Conservation (phyloP, 2,888 invertebrate genomes). For the Cantharis lateralis region DNA sequence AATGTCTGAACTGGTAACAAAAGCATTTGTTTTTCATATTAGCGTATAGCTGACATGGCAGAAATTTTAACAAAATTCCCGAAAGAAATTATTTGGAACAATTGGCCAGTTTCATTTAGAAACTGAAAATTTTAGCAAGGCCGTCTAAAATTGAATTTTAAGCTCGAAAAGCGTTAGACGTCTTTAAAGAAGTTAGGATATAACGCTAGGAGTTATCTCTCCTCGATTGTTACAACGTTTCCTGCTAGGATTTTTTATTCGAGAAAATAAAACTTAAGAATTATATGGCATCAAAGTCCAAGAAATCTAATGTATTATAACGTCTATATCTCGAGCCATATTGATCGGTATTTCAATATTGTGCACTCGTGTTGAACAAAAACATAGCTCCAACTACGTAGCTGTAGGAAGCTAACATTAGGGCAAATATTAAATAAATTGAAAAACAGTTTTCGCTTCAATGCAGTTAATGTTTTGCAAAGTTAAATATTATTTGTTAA, state of each 20-base stretch:
- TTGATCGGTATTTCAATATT: slow-evolving; percentile 32
- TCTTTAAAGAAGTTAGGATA: slow-evolving; percentile 26
- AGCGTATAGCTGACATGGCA: slow-evolving; percentile 6
- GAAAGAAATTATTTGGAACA: not conserved
- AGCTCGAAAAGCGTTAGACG: slow-evolving; percentile 15
- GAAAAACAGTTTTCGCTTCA: slow-evolving; percentile 25
- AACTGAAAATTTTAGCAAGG: no score
- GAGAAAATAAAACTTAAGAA: slow-evolving; percentile 26
- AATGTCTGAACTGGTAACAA: slow-evolving; percentile 14
- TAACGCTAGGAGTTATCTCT: slow-evolving; percentile 25
- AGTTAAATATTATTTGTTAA: slow-evolving; percentile 19
- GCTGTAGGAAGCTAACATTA: slow-evolving; percentile 16
- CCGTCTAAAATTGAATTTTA: slow-evolving; percentile 23
- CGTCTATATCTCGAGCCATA: slow-evolving; percentile 28
- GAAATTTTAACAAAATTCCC: not conserved
- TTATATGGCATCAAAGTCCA: slow-evolving; percentile 30
- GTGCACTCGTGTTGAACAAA: slow-evolving; percentile 31
- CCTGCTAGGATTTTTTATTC: slow-evolving; percentile 19
- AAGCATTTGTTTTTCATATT: slow-evolving; percentile 18
- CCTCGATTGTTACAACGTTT: slow-evolving; percentile 25
- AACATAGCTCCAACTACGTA: slow-evolving; percentile 23
- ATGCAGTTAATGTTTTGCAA: slow-evolving; percentile 21
- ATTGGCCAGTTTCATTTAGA: not conserved
- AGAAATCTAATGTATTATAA: slow-evolving; percentile 29
- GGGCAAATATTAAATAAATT: slow-evolving; percentile 31